phyloP scores from a whole-genome alignment of 2,797 vertebrate species.

The Coccyzus lansbergi region DNA sequence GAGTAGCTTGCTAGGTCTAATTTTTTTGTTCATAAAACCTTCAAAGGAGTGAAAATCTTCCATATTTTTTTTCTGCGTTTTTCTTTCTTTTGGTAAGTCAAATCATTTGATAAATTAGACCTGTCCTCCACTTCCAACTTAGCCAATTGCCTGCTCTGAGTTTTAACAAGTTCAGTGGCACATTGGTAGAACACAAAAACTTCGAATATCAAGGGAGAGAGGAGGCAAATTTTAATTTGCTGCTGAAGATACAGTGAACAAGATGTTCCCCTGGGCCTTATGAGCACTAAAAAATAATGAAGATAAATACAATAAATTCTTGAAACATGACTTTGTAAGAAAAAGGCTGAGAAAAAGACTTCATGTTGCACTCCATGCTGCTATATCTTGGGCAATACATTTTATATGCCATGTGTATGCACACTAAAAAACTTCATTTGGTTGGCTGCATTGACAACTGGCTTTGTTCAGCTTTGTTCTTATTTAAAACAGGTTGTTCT shows the following conservation, averaged over 20 bases:
- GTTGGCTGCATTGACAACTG: slow-evolving; percentile 29
- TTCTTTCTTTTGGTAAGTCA: background rate
- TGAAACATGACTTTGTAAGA: slow-evolving; percentile 40
- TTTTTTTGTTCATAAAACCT: background rate
- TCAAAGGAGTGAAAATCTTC: background rate
- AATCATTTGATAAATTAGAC: background rate
- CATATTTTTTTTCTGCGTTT: background rate
- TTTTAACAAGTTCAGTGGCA: background rate
- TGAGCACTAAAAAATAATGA: slow-evolving; percentile 14
- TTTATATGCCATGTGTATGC: slow-evolving; percentile 42
- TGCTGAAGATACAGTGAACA: background rate
- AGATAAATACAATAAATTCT: slow-evolving; percentile 32
- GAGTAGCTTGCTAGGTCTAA: background rate
- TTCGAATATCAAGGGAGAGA: background rate
- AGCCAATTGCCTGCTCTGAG: background rate
- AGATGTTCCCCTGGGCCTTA: background rate
- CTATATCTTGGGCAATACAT: slow-evolving; percentile 42
- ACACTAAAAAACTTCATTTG: slow-evolving; percentile 40
- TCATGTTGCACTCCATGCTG: background rate
- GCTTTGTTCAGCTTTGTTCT: slow-evolving; percentile 44
- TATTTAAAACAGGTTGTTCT: slow-evolving; percentile 67
- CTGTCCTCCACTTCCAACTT: background rate
- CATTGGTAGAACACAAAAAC: background rate
- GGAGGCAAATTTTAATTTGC: slow-evolving; percentile 19
- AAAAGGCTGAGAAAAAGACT: background rate